A percentile compares a stretch with the other conserved stretches of the same genome.
These are phyloP conservation scores for Sebastes alutus DNA, from an alignment of 2,797 vertebrate species.

Conservation along the genomic window DNA sequence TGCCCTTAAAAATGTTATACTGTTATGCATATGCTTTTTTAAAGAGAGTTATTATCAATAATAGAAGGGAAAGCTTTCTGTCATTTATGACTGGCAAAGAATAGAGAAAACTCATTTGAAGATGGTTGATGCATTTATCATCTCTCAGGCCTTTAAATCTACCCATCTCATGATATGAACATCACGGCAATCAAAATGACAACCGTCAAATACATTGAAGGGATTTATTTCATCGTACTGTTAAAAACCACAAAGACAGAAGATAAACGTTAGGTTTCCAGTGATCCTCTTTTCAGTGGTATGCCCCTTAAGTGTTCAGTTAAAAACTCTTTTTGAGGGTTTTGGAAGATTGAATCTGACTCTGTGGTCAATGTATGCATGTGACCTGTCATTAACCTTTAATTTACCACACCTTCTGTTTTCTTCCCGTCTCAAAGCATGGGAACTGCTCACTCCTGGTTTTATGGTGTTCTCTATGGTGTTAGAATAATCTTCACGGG, in stretches of 20 bases:
- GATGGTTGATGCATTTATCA: not conserved
- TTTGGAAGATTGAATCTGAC: not conserved
- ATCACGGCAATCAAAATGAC: not conserved
- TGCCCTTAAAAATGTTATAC: not conserved
- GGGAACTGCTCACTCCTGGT: constrained; percentile 43
- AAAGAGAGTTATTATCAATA: not conserved
- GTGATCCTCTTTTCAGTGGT: not conserved
- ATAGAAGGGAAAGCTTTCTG: not conserved
- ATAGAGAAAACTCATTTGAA: not conserved
- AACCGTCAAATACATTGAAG: not conserved
- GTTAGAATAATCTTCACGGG: constrained; percentile 15
- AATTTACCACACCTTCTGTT: constrained; percentile 25
- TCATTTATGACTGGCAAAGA: not conserved
- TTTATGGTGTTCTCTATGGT: constrained; percentile 41
- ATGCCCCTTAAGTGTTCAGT: not conserved
- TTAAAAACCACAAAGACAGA: not conserved
- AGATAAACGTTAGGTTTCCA: not conserved
- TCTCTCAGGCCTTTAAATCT: not conserved
- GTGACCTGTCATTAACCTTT: constrained; percentile 26
- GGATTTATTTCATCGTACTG: not conserved
- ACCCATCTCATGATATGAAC: not conserved
- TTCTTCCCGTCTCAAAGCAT: constrained; percentile 56
- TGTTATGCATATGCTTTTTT: not conserved
- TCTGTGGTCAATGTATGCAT: constrained; percentile 38
- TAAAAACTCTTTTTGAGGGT: not conserved